Evolutionary conservation across 1,140 invertebrate species (phyloP), one percentile per base, ranked within the genome.

Genomic region (Drosophila orosa): DNA sequence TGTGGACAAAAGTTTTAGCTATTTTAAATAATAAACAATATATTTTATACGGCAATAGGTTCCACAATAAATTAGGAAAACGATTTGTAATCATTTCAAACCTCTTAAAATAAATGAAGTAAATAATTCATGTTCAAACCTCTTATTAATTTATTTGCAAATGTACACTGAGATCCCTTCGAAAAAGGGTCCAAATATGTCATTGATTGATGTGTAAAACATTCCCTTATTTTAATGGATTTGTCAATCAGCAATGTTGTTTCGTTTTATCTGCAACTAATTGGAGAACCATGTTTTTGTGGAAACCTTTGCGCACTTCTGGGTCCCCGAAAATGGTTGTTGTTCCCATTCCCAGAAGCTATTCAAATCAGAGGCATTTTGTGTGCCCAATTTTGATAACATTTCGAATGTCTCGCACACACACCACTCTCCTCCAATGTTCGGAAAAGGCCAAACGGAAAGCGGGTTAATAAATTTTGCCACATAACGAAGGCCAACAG

Each of bases 401-500:
- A 83, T 83, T 76, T 83, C 75, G 33, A 74, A 86, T 67, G 78
- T 76, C 60, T 78, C 79, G 74, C 62, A 48, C 25, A 33, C 47
- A 31, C 47, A 19, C 17, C 17, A 6, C 31, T 52, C 19, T 31
- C 31, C 50, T 22, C 8, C 31, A n/a, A 22, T 9, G 29, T n/a
- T 27, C 24, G 37, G 27, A 33, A 45, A 61, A 45, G 31, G 39
- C 39, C 37, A 52, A 69, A 54, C 54, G 61, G 35, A 75, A 78
- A 81, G 50, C 78, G 82, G 85, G 65, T 87, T 80, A 87, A 85
- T 85, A 85, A 87, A 85, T 85, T 72, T 68, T 72, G 37, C 69
- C 74, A 82, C 78, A 82, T 76, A 72, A 50, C 61, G 62, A 76
- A 76, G 42, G 52, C 48, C 48, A 44, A 63, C 47, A 44, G 62